These are phyloP conservation scores for Stomatorhinus walkeri DNA, from an alignment of 2,797 vertebrate species.

Conservation along the genomic window DNA sequence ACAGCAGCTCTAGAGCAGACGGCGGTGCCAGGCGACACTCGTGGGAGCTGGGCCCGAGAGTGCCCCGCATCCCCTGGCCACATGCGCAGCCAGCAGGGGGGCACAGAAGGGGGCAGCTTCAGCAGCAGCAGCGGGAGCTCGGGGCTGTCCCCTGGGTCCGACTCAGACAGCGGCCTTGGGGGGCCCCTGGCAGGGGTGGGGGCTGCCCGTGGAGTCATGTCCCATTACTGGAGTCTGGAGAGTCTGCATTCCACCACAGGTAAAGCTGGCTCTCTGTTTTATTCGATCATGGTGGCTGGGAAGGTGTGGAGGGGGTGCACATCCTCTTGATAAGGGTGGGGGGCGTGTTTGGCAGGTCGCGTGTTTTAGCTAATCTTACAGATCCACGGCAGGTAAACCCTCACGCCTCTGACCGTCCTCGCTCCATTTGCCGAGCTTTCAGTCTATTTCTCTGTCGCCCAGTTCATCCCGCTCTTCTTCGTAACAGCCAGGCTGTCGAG, in stretches of 20 bases:
- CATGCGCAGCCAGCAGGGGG: slow-evolving; percentile 79
- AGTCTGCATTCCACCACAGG: slow-evolving; percentile 89
- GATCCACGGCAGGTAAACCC: too few species aligned
- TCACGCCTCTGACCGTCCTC: too few species aligned
- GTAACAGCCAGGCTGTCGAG: background rate
- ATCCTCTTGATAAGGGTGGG: background rate
- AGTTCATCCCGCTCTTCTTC: background rate
- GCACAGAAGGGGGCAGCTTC: slow-evolving; percentile 73
- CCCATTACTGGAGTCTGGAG: slow-evolving; percentile 90
- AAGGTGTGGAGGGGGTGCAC: background rate
- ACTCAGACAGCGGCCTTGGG: slow-evolving; percentile 79
- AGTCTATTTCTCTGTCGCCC: background rate
- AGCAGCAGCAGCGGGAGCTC: slow-evolving; percentile 74
- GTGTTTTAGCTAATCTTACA: background rate
- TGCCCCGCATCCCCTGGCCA: slow-evolving; percentile 17
- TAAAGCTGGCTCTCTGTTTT: slow-evolving; percentile 48
- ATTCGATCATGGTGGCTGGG: background rate
- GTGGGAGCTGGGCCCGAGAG: background rate
- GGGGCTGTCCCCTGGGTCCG: slow-evolving; percentile 78
- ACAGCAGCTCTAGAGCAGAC: slow-evolving; percentile 40
- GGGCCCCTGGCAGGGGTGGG: slow-evolving; percentile 42
- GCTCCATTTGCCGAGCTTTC: background rate
- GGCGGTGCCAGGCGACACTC: slow-evolving; percentile 20
- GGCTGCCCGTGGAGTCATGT: slow-evolving; percentile 75
- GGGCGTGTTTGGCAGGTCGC: background rate